These are phyloP conservation scores for Australoheros facetus DNA, from an alignment of 2,797 vertebrate species.

Conservation along the genomic window DNA sequence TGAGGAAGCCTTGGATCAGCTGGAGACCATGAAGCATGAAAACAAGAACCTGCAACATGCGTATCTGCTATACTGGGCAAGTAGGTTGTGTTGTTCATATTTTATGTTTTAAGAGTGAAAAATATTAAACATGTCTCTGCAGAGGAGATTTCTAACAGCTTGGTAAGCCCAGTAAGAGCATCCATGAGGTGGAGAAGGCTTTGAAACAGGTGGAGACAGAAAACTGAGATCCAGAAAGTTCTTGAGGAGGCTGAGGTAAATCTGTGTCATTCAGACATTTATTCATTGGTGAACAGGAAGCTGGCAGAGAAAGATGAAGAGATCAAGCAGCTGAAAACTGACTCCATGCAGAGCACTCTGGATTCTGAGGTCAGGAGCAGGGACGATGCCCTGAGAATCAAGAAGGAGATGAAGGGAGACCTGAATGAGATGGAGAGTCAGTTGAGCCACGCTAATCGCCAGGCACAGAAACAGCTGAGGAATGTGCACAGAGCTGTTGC, in stretches of 20 bases:
- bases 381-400: constrained; percentile 90
- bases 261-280: not conserved
- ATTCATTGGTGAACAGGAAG: constrained; percentile 81
- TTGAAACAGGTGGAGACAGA: constrained; percentile 87
- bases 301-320: constrained; percentile 91
- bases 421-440: constrained; percentile 89
- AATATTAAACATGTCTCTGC: constrained; percentile 8
- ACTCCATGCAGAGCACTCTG: constrained; percentile 86
- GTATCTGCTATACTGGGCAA: not conserved
- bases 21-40: constrained; percentile 89
- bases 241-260: constrained; percentile 90
- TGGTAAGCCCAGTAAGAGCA: constrained; percentile 85
- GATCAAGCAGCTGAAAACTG: constrained; percentile 89
- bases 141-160: constrained; percentile 91
- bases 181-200: constrained; percentile 89
- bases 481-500: constrained; percentile 49
- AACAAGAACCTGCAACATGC: constrained; percentile 89
- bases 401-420: constrained; percentile 94
- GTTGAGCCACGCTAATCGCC: constrained; percentile 84
- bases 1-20: constrained; percentile 87
- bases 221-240: constrained; percentile 84
- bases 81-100: not conserved
- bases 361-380: constrained; percentile 90
- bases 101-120: not conserved
- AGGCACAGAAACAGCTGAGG: constrained; percentile 87